Evolutionary conservation across 1,140 invertebrate genomes (phyloP).

Genomic region (Chymomyza costata): DNA sequence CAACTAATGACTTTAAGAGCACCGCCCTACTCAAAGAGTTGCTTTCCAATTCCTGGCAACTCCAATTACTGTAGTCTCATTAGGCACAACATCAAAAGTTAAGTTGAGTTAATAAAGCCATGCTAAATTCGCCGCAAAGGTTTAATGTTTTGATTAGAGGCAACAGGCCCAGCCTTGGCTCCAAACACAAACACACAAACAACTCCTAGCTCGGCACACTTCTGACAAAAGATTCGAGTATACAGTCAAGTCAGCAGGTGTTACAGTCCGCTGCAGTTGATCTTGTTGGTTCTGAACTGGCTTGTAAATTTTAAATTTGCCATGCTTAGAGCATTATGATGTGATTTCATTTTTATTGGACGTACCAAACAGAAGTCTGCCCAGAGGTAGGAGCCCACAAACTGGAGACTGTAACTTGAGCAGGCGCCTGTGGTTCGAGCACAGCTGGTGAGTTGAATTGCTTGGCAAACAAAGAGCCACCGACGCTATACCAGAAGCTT

Average conservation of each 20-base stretch:
- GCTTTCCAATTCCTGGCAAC: slow-evolving; percentile 25
- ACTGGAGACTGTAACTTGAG: slow-evolving; percentile 5
- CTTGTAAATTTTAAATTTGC: slow-evolving; percentile 54
- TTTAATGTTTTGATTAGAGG: slow-evolving; percentile 64
- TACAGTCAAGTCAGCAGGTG: too few species aligned
- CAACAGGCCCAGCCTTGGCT: slow-evolving; percentile 11
- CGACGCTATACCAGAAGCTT: slow-evolving; percentile 15
- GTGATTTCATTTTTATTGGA: slow-evolving; percentile 34
- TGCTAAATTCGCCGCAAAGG: slow-evolving; percentile 54
- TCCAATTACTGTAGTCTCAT: slow-evolving; percentile 18
- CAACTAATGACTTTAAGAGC: slow-evolving; percentile 30
- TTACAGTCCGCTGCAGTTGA: slow-evolving; percentile 13
- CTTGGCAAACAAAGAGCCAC: slow-evolving; percentile 9
- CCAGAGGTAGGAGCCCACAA: background rate
- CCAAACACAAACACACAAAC: slow-evolving; percentile 2
- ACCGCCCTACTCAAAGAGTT: slow-evolving; percentile 5
- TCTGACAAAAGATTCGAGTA: too few species aligned
- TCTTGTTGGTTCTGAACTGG: slow-evolving; percentile 14
- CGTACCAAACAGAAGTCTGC: slow-evolving; percentile 29
- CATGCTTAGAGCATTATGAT: slow-evolving; percentile 42
- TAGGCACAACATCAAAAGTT: slow-evolving; percentile 26
- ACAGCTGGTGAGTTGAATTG: too few species aligned
- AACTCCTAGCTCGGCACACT: slow-evolving; percentile 30
- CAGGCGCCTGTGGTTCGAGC: background rate
- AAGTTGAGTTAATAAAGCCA: slow-evolving; percentile 46